Conservation (phyloP, 1,140 invertebrate genomes). For the Coenobita brevimanus region DNA sequence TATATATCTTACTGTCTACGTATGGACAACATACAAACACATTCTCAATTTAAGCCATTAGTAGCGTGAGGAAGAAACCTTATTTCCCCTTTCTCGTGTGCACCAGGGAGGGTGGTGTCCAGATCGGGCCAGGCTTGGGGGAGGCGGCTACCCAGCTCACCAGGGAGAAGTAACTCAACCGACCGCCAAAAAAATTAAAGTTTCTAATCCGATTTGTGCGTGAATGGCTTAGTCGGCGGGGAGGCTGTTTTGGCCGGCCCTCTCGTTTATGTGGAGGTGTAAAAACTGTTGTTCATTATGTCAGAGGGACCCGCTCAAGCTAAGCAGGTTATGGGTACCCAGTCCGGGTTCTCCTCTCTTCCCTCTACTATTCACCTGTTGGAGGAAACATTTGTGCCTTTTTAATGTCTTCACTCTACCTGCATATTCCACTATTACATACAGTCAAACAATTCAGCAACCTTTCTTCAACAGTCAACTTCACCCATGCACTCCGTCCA, state of each 20-base stretch:
- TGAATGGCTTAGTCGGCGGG: constrained; percentile 51
- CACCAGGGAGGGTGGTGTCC: too few relatives aligned
- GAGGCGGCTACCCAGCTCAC: not conserved
- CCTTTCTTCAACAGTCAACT: too few relatives aligned
- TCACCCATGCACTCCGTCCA: too few relatives aligned
- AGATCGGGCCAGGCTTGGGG: not conserved
- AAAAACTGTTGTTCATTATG: constrained; percentile 57
- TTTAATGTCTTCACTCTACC: too few relatives aligned
- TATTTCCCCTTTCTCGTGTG: not conserved
- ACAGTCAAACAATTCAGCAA: too few relatives aligned
- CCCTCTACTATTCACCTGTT: too few relatives aligned
- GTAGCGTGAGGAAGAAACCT: not conserved
- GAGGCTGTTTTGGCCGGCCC: constrained; percentile 14
- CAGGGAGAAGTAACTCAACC: constrained; percentile 19
- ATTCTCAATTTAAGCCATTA: too few relatives aligned
- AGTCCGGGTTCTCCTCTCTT: not conserved
- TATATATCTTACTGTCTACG: too few relatives aligned
- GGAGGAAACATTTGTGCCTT: too few relatives aligned
- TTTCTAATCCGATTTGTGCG: constrained; percentile 61
- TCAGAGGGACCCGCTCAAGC: not conserved
- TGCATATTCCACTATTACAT: too few relatives aligned
- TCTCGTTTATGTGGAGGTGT: constrained; percentile 46
- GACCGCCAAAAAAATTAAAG: constrained; percentile 42
- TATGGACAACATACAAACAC: too few relatives aligned
- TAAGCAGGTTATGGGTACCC: constrained; percentile 8